Base-by-base conservation (phyloP, 2,888 invertebrate genomes). In the Pseudococcus longispinus region DNA sequence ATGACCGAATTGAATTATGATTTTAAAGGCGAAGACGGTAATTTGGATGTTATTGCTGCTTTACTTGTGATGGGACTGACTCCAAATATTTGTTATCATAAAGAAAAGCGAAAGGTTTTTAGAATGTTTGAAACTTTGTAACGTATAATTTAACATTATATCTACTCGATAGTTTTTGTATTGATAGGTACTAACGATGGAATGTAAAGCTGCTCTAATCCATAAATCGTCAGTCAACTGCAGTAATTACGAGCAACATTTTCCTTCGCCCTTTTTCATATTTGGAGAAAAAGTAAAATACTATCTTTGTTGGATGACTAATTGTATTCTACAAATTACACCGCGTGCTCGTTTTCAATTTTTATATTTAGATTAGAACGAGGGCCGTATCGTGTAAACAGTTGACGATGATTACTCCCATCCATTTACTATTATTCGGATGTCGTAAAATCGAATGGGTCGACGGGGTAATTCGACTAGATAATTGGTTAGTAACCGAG, bases 191-290 rank as follows among this genome's bases (percentile, higher is more conserved):
- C 92, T 98, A 84, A 99, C 99, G 0, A 97, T 97, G 0, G 99
- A 98, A 92, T 96, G 97, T 87, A 98, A 97, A 90, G 94, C 96
- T 0, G 99, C 99, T 0, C 92, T 99, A 1, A 95, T 99, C 88
- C 98, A 98, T 92, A 99, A 98, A 91, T 97, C 97, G 0, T 99
- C 98, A 0, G 98, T 99, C 3, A 98, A 98, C 92, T 97, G 97
- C 91, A 95, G 94, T 89, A 96, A 96, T 90, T 92, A 93, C 84
- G 96, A 96, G 84, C 94, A 95, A 88, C 93, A 93, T 88, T 98
- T 98, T 90, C 95, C 96, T 0, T 98, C 96, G 88, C 99, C 99
- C 0, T 95, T 98, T 91, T 98, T 99, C 90, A 96, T 99, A 87
- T 99, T 99, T 91, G 98, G 98, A 0, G 99, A 99, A 92, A 99